A percentile compares a stretch with the other conserved stretches of the same genome.
phyloP scores from a whole-genome alignment of 2,797 vertebrate species.

The Apogon hyalosoma region DNA sequence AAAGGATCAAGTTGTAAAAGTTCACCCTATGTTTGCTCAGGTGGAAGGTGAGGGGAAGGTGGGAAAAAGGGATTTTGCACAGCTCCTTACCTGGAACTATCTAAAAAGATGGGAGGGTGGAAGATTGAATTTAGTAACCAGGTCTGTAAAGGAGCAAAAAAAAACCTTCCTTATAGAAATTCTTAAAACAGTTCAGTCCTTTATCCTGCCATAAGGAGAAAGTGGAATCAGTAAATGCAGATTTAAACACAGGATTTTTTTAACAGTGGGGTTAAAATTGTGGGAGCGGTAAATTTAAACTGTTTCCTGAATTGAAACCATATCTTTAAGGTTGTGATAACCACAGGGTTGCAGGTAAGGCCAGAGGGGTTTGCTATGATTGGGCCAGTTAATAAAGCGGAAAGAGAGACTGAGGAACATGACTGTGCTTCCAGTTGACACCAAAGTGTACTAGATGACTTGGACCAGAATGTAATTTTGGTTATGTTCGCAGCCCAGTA shows the following conservation, averaged over 20 bases:
- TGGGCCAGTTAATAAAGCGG: too few species aligned
- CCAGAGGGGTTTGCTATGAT: slow-evolving; percentile 1
- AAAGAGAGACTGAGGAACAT: slow-evolving; percentile 3
- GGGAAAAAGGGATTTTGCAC: slow-evolving; percentile 1
- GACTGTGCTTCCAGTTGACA: slow-evolving; percentile 4
- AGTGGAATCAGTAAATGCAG: background rate
- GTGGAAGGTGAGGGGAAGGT: background rate
- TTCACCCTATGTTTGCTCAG: slow-evolving; percentile 4
- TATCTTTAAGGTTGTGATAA: background rate
- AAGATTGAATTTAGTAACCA: slow-evolving; percentile 6
- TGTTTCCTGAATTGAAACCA: too few species aligned
- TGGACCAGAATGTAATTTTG: slow-evolving; percentile 1
- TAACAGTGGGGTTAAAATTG: too few species aligned
- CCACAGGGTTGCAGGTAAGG: slow-evolving; percentile 7
- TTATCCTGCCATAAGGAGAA: background rate
- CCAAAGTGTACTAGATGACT: background rate
- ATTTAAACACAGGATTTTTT: background rate
- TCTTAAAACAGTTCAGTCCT: background rate
- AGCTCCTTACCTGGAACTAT: too few species aligned
- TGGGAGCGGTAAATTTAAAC: too few species aligned
- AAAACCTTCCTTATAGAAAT: background rate
- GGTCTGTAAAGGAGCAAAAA: background rate
- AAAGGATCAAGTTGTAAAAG: slow-evolving; percentile 5
- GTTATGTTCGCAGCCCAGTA: too few species aligned
- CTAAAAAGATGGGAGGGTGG: slow-evolving; percentile 5